Conservation (phyloP, 2,113 vertebrate genomes). For the Ptilonorhynchus violaceus region DNA sequence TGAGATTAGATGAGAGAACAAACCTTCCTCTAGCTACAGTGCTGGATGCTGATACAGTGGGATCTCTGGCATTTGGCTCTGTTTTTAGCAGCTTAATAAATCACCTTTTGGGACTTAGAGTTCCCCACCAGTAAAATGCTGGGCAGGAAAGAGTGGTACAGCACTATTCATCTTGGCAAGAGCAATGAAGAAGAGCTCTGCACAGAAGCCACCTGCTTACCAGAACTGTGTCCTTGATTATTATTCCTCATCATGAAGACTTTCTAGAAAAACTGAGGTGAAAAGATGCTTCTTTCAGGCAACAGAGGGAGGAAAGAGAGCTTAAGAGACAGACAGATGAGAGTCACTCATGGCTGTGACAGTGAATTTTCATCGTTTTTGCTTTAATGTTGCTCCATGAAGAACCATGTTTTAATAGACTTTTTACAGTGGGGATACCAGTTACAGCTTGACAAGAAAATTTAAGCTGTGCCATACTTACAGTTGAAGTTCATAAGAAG, state of each 20-base stretch:
- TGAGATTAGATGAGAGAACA: not conserved
- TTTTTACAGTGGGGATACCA: not conserved
- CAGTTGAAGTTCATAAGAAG: not conserved
- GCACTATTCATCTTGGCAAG: not conserved
- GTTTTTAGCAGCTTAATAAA: not conserved
- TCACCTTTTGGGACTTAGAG: not conserved
- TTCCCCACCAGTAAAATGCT: not conserved
- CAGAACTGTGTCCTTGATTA: not conserved
- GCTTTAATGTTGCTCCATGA: not conserved
- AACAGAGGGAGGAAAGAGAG: not conserved
- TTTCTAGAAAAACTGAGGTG: not conserved
- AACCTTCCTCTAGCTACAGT: not conserved
- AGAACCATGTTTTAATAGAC: not conserved
- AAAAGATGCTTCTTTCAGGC: not conserved
- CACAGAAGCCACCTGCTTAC: not conserved
- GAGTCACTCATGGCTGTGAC: not conserved
- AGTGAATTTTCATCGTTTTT: not conserved
- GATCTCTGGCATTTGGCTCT: not conserved
- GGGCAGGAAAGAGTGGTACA: not conserved
- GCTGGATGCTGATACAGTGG: not conserved
- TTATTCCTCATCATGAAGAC: not conserved
- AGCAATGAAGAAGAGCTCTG: not conserved
- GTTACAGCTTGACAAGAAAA: not conserved
- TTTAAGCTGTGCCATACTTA: not conserved
- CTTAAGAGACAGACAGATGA: not conserved